A percentile compares a stretch with the other conserved stretches of the same genome.
These are phyloP conservation scores for Lithophane semibrunnea DNA, from an alignment of 2,888 invertebrate genomes.

Conservation along the genomic window DNA sequence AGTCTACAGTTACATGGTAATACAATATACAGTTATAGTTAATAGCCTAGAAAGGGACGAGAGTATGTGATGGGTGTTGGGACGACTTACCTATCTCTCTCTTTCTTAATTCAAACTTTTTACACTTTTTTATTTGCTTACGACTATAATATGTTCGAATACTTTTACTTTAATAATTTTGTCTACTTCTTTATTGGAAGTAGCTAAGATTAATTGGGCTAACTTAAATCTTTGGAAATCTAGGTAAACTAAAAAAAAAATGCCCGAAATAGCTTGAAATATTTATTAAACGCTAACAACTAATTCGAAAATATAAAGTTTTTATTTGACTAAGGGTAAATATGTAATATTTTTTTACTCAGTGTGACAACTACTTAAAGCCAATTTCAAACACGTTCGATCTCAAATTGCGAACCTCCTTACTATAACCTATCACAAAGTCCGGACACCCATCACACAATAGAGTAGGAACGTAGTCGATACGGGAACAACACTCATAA, in stretches of 20 bases:
- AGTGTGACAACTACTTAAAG: slow-evolving; percentile 48
- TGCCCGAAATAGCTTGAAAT: background rate
- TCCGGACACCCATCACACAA: slow-evolving; percentile 75
- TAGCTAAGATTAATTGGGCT: slow-evolving; percentile 9
- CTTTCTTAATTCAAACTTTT: slow-evolving; percentile 41
- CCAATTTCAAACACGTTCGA: slow-evolving; percentile 48
- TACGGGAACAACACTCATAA: slow-evolving; percentile 80
- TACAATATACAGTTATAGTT: slow-evolving; percentile 64
- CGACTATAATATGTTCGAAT: slow-evolving; percentile 22
- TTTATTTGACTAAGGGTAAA: slow-evolving; percentile 5
- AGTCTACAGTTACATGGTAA: slow-evolving; percentile 67
- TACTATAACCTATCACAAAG: slow-evolving; percentile 35
- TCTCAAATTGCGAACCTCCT: slow-evolving; percentile 2
- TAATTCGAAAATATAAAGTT: background rate
- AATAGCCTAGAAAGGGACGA: slow-evolving; percentile 75
- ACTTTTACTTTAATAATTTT: slow-evolving; percentile 25
- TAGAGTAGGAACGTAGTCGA: slow-evolving; percentile 70
- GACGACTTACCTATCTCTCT: slow-evolving; percentile 62
- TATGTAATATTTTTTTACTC: background rate
- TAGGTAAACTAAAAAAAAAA: background rate
- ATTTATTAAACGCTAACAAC: background rate
- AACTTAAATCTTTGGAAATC: background rate
- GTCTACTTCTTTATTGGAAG: slow-evolving; percentile 6
- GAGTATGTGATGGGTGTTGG: slow-evolving; percentile 73
- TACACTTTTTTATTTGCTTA: slow-evolving; percentile 35